phyloP scores from a whole-genome alignment of 64 coral and sea anemone species.

The Astreopora myriophthalma region DNA sequence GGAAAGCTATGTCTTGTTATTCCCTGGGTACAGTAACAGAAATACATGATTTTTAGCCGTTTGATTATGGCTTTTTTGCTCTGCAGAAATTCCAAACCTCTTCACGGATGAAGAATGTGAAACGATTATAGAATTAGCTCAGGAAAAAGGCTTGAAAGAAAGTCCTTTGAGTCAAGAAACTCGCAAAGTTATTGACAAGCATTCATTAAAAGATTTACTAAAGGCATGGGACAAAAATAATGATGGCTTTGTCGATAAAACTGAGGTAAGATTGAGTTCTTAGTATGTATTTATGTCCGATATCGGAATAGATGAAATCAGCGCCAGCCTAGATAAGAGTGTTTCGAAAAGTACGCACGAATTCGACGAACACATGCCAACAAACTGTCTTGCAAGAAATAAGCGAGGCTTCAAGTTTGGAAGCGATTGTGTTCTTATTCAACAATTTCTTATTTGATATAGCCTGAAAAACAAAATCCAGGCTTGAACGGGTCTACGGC shows the following conservation, averaged over 20 bases:
- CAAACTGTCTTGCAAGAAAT: too few species aligned
- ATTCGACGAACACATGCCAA: too few species aligned
- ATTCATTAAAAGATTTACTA: constrained; percentile 62
- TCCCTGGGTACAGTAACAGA: too few species aligned
- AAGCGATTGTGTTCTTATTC: too few species aligned
- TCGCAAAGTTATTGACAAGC: constrained; percentile 6
- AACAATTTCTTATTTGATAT: too few species aligned
- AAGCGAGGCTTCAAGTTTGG: too few species aligned
- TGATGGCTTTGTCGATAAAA: constrained; percentile 82
- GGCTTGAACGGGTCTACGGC: too few species aligned
- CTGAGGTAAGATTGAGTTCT: constrained; percentile 67
- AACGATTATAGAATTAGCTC: constrained; percentile 87
- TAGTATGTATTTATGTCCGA: background rate
- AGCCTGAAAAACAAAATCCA: too few species aligned
- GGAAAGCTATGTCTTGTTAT: too few species aligned
- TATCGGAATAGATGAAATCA: background rate
- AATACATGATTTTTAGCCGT: too few species aligned
- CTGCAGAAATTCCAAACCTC: constrained; percentile 95
- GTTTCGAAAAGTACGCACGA: too few species aligned
- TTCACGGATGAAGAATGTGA: constrained; percentile 95
- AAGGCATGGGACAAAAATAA: constrained; percentile 86
- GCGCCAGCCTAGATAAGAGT: too few species aligned
- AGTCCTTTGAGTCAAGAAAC: constrained; percentile 56
- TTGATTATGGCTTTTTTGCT: background rate
- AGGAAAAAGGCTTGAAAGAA: constrained; percentile 81